Evolutionary conservation across 2,797 vertebrate species (phyloP), one percentile per base, ranked within the genome.

Genomic region (Cercopithecus hamlyni): DNA sequence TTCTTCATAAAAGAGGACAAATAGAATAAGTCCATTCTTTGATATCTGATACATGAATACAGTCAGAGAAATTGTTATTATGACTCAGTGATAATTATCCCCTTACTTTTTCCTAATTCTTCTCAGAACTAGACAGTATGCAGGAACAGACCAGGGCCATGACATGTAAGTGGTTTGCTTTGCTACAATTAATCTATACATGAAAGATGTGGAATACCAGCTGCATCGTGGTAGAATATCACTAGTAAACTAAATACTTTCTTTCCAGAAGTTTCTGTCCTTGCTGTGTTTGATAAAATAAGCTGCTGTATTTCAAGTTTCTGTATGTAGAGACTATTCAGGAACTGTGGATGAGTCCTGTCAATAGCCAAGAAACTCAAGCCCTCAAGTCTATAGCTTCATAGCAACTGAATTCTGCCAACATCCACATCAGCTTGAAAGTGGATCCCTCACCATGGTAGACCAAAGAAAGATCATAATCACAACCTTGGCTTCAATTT

Each of bases 301-400:
- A 92, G 22, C 2, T 26, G 9, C 20, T 73, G 17, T 7, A 24
- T 50, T 77, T 45, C 9, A 7, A 86, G 8, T 77, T 58, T 73
- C 30, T 13, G 48, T 61, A 76, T 3, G 1, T n/a, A 52, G 30
- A 80, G 2, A 87, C 2, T 39, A 36, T 19, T 61, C 73, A 75
- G 17, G 36, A 39, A 73, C 9, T 41, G 1, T 70, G 39, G 5
- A 7, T 3, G 15, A 24, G 20, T 19, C 33, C 4, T 43, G 15
- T 26, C 33, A 85, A 24, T 0, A 79, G 14, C 5, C 55, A 45
- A 67, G 22, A 57, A 64, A 67, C 12, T 2, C 2, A 86, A 79
- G 4, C 5, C 9, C 39, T 50, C 5, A 19, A 10, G n/a, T 30
- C 1, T 55, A 5, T 0, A 43, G 19, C 33, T 33, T 76, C 1